Percentiles rank a stretch among this genome's conserved stretches.
Evolutionary conservation across 2,888 invertebrate genomes (phyloP).

Genomic region (Teleiodes luculella): DNA sequence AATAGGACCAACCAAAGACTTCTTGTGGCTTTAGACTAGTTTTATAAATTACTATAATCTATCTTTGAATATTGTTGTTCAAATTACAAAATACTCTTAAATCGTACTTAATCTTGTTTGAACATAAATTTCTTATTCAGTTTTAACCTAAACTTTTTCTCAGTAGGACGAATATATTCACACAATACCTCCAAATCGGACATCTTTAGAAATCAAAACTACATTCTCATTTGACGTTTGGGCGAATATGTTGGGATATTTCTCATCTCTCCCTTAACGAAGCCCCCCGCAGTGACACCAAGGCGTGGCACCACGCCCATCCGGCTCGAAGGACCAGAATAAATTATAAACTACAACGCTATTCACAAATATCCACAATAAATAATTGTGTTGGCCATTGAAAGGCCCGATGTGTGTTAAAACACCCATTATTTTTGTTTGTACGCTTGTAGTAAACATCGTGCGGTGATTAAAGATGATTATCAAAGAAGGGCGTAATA

Average conservation of each 20-base stretch:
- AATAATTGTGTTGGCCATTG: conserved; percentile 28
- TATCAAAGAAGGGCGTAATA: conserved; percentile 3
- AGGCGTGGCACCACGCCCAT: conserved; percentile 60
- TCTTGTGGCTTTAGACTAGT: no score
- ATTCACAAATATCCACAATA: conserved; percentile 29
- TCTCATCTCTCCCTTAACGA: conserved; percentile 43
- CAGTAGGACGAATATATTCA: no score
- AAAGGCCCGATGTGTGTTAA: conserved; percentile 23
- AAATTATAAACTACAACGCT: conserved; percentile 51
- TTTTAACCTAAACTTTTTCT: no score
- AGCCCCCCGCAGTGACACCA: conserved; percentile 46
- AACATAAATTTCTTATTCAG: no score
- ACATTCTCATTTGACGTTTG: background rate
- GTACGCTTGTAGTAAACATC: conserved; percentile 16
- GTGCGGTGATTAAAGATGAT: conserved; percentile 7
- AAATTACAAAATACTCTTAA: no score
- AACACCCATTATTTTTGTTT: conserved; percentile 20
- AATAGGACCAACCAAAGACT: no score
- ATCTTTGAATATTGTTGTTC: no score
- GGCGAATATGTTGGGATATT: background rate
- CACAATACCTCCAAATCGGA: background rate
- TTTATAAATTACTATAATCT: no score
- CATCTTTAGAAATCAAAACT: background rate
- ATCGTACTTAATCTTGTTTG: no score
- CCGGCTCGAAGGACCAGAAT: conserved; percentile 48